Percentiles rank a stretch among this genome's conserved stretches.
Evolutionary conservation across 2,113 vertebrate species (phyloP).

Genomic region (Amazona vittata): DNA sequence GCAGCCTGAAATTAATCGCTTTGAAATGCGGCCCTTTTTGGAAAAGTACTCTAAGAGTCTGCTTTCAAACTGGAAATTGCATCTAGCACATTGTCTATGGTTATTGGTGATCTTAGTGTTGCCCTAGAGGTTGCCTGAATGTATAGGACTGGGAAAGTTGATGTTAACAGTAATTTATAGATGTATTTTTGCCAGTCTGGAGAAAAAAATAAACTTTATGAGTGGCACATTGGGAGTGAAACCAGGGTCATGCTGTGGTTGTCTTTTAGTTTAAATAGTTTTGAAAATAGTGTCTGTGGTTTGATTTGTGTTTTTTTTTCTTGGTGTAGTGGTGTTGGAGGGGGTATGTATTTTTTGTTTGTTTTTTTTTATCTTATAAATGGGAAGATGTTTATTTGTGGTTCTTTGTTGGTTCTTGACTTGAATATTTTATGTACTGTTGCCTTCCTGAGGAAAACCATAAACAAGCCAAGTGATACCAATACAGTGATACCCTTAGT

Average conservation of each 20-base stretch:
- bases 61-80: not conserved
- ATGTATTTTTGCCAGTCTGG: not conserved
- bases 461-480: not conserved
- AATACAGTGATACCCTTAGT: not conserved
- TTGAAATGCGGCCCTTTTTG: not conserved
- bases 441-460: not conserved
- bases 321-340: not conserved
- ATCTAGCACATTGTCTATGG: not conserved
- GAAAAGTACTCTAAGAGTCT: not conserved
- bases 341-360: not conserved
- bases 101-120: not conserved
- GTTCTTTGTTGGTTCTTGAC: not conserved
- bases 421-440: not conserved
- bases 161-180: not conserved
- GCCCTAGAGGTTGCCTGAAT: not conserved
- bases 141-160: not conserved
- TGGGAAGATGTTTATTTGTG: not conserved
- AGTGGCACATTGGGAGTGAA: not conserved
- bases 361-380: not conserved
- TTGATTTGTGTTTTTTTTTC: not conserved
- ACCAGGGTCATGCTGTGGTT: not conserved
- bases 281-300: not conserved
- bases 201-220: not conserved
- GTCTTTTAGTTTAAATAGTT: not conserved
- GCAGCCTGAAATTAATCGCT: not conserved